Evolutionary conservation across 2,797 vertebrate species (phyloP).

Genomic region (Artibeus lituratus): DNA sequence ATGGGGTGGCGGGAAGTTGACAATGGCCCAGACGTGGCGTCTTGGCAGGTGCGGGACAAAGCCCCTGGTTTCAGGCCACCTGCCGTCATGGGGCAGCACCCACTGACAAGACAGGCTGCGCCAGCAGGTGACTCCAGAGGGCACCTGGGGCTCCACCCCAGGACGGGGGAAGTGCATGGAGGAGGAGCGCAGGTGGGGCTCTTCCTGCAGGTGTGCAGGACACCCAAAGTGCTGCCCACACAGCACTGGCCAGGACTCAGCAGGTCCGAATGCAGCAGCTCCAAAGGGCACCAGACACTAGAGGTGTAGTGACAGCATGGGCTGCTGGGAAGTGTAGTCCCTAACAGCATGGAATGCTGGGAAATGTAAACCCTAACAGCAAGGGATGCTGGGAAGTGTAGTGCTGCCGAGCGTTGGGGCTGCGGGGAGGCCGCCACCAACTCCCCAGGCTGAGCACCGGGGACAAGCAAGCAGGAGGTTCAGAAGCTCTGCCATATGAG

Average conservation of each 20-base stretch:
- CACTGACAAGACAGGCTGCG: background rate
- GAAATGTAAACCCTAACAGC: background rate
- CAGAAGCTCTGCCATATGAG: accelerated
- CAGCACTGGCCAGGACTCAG: background rate
- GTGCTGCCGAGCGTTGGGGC: background rate
- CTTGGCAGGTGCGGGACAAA: accelerated
- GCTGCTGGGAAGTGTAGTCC: background rate
- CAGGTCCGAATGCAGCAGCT: accelerated
- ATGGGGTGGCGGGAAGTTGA: background rate
- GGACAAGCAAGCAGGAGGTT: too few relatives aligned
- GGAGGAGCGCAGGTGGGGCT: background rate
- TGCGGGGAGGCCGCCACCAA: accelerated
- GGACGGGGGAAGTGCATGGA: too few relatives aligned
- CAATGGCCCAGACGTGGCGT: background rate
- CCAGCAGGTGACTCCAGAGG: background rate
- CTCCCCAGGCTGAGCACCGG: background rate
- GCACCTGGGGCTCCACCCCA: background rate
- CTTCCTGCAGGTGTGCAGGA: too few relatives aligned
- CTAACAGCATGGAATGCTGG: accelerated
- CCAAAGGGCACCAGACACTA: background rate
- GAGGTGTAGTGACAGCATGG: accelerated
- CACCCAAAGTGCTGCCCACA: background rate
- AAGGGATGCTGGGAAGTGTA: background rate
- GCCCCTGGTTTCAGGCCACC: background rate
- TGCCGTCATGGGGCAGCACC: accelerated